Base-by-base conservation (phyloP, 2,888 invertebrate genomes). In the Rhingia rostrata region DNA sequence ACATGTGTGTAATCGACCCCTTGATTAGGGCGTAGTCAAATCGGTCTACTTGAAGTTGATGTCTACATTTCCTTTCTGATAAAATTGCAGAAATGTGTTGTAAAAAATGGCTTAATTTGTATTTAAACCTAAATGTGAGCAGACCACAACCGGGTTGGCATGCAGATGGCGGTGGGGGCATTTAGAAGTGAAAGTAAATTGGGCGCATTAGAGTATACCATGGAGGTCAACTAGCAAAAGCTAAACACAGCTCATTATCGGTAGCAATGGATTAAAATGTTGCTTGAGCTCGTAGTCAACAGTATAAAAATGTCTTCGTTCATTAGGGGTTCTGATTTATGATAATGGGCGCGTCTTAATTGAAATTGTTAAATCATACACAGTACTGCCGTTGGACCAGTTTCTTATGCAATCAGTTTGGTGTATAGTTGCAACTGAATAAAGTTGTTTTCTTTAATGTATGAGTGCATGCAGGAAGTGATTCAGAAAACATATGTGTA, bases 51-150 rank as follows among this genome's bases (percentile, higher is more conserved):
- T 37, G n/a, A 37, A 45, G 54, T 22, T 56, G 39, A 41, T 66
- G 74, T 51, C 22, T 35, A 58, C 47, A 74, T 66, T 9, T 35
- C 12, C 56, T 51, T 74, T 66, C 58, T 74, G 56, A 7, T 35
- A 5, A 74, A 74, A 74, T 74, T 58, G 66, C 49, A 66, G 6
- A 49, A 58, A 74, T 58, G 56, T 35, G 66, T 43, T 14, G 45
- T 32, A 14, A 66, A 2, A 66, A 41, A 30, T 49, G 45, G 41
- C 53, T 37, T 9, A 33, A 47, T 39, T 63, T 63, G 6, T 10
- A 37, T 22, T 37, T 47, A n/a, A 37, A 22, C 22, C 22, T 22
- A 22, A 22, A 22, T 22, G 22, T 22, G 22, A 22, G 32, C 14
- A 49, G 45, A 61, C 39, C 10, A 6, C 14, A 39, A 39, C 22